Percentiles rank a stretch among this genome's conserved stretches.
These are phyloP conservation scores for Tragelaphus scriptus DNA, from an alignment of 2,113 vertebrate species.

Conservation along the genomic window DNA sequence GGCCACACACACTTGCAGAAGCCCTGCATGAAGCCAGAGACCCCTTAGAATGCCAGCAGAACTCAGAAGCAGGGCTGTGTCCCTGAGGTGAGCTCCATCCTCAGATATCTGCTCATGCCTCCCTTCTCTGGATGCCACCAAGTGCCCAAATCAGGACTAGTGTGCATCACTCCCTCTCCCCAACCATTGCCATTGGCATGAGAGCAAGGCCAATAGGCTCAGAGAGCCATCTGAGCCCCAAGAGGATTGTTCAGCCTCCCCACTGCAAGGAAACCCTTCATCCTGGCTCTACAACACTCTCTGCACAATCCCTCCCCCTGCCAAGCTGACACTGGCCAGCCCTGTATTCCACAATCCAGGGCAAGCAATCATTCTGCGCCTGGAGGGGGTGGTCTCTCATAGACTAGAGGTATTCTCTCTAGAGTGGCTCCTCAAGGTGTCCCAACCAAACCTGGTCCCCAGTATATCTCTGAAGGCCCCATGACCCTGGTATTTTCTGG, in stretches of 20 bases:
- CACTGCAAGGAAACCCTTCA: background rate
- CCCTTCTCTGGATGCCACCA: background rate
- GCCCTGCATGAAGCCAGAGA: background rate
- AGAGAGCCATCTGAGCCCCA: background rate
- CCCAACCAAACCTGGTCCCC: background rate
- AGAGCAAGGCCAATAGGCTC: background rate
- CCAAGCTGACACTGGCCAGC: background rate
- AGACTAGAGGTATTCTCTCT: background rate
- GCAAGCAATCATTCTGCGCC: background rate
- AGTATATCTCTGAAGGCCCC: background rate
- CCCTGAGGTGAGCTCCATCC: background rate
- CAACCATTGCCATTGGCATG: background rate
- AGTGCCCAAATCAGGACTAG: background rate
- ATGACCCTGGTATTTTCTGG: background rate
- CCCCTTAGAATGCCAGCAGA: background rate
- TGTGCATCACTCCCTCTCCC: background rate
- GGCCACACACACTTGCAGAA: background rate
- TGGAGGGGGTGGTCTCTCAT: background rate
- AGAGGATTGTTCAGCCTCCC: background rate
- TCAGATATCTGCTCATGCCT: background rate
- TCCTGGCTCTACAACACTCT: background rate
- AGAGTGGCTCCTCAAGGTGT: background rate
- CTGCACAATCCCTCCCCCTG: background rate
- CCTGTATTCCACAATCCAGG: background rate
- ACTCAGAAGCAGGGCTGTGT: background rate